phyloP scores from a whole-genome alignment of 2,797 vertebrate genomes.

The Pseudochaenichthys georgianus region DNA sequence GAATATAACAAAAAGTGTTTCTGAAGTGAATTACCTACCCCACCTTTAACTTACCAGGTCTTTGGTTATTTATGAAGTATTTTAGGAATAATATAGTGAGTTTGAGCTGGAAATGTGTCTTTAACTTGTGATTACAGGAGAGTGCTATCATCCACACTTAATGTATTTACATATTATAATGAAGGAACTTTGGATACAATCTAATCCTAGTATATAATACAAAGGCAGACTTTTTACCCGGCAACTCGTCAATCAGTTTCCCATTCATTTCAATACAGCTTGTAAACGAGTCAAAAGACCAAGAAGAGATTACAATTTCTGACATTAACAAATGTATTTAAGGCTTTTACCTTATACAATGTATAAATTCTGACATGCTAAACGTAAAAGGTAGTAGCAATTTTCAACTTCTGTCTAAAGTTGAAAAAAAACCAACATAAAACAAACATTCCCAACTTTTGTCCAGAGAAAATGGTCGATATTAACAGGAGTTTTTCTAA shows the following conservation, averaged over 20 bases:
- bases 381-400: slow-evolving; percentile 89
- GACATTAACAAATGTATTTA: slow-evolving; percentile 86
- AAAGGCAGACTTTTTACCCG: slow-evolving; percentile 44
- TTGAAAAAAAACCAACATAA: slow-evolving; percentile 82
- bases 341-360: slow-evolving; percentile 91
- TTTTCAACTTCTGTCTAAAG: slow-evolving; percentile 81
- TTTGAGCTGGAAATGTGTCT: slow-evolving; percentile 30
- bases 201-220: slow-evolving; percentile 43
- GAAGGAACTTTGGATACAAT: slow-evolving; percentile 43
- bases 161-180: slow-evolving; percentile 28
- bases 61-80: slow-evolving; percentile 63
- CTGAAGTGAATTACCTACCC: no score
- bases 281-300: slow-evolving; percentile 71
- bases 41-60: slow-evolving; percentile 36
- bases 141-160: slow-evolving; percentile 7
- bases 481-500: slow-evolving; percentile 85
- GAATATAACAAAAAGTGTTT: no score
- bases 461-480: slow-evolving; percentile 89
- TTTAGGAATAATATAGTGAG: slow-evolving; percentile 14
- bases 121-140: slow-evolving; percentile 43
- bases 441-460: slow-evolving; percentile 73
- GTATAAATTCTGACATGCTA: slow-evolving; percentile 98
- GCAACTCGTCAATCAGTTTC: slow-evolving; percentile 36
- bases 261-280: slow-evolving; percentile 56
- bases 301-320: slow-evolving; percentile 80